Evolutionary conservation across 2,888 invertebrate genomes (phyloP).

Genomic region (Caenorhabditis sp.): DNA sequence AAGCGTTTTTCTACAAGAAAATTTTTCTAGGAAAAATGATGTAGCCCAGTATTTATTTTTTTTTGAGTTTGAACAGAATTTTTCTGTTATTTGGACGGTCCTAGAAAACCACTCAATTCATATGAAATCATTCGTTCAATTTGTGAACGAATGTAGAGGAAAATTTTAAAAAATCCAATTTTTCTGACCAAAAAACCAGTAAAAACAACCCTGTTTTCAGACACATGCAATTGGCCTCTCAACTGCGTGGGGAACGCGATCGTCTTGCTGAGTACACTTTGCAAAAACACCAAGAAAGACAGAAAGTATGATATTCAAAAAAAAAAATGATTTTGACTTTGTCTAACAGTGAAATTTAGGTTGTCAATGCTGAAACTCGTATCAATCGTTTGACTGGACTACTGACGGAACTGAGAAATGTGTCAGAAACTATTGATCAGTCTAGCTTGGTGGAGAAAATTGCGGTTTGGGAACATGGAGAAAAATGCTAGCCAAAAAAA

Average conservation of each 20-base stretch:
- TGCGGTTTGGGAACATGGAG: not conserved
- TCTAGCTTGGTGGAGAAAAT: not conserved
- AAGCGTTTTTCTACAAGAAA: no score
- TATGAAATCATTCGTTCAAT: no score
- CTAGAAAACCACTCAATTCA: no score
- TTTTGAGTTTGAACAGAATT: no score
- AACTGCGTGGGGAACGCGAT: constrained; percentile 76
- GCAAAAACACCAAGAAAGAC: constrained; percentile 72
- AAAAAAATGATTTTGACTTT: constrained; percentile 9
- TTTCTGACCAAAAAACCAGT: no score
- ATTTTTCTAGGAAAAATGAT: no score
- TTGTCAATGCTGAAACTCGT: constrained; percentile 43
- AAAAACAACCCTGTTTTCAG: constrained; percentile 16
- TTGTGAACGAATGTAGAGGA: no score
- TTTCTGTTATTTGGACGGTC: no score
- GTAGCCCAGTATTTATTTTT: no score
- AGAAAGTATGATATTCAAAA: constrained; percentile 43
- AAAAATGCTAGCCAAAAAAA: constrained; percentile 1
- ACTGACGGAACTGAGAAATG: constrained; percentile 78
- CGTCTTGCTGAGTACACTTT: constrained; percentile 75
- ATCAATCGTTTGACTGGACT: constrained; percentile 75
- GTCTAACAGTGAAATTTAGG: constrained; percentile 15
- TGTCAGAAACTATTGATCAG: constrained; percentile 8
- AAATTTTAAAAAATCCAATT: no score
- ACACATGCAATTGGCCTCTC: constrained; percentile 74